These are phyloP conservation scores for Rhopalosiphum maidis DNA, from an alignment of 1,140 invertebrate genomes.

Conservation along the genomic window DNA sequence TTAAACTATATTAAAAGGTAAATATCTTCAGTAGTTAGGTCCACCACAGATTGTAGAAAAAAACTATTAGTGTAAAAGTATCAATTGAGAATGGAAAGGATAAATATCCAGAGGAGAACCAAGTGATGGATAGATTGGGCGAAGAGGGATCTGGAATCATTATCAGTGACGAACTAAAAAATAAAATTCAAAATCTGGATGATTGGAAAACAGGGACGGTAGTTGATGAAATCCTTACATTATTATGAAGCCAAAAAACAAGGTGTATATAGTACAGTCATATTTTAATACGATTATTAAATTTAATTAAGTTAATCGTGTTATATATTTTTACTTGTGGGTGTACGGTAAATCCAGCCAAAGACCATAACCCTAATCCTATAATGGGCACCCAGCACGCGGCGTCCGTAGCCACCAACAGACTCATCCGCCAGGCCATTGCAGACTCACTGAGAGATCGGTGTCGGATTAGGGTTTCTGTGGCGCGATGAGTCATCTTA, in stretches of 20 bases:
- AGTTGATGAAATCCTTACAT: not conserved
- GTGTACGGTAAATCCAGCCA: slow-evolving; percentile 65
- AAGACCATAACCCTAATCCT: slow-evolving; percentile 65
- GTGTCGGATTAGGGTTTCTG: slow-evolving; percentile 60
- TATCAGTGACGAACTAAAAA: not conserved
- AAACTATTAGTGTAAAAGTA: not conserved
- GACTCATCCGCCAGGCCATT: slow-evolving; percentile 68
- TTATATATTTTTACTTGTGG: slow-evolving; percentile 63
- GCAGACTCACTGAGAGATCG: slow-evolving; percentile 63
- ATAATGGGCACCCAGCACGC: slow-evolving; percentile 69
- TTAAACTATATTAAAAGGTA: too few species aligned
- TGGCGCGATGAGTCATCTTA: slow-evolving; percentile 65
- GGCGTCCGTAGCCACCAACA: slow-evolving; percentile 69
- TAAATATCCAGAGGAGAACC: not conserved
- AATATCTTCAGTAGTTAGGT: too few species aligned
- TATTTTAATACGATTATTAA: not conserved
- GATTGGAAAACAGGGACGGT: not conserved
- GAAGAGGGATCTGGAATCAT: not conserved
- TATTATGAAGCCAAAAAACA: not conserved
- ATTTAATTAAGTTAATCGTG: not conserved
- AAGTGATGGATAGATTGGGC: not conserved
- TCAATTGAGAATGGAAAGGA: not conserved
- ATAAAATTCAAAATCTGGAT: not conserved
- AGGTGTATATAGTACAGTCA: not conserved
- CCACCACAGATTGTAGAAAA: not conserved